Base-by-base conservation (phyloP, 2,888 invertebrate genomes). In the Cerastis rubricosa region DNA sequence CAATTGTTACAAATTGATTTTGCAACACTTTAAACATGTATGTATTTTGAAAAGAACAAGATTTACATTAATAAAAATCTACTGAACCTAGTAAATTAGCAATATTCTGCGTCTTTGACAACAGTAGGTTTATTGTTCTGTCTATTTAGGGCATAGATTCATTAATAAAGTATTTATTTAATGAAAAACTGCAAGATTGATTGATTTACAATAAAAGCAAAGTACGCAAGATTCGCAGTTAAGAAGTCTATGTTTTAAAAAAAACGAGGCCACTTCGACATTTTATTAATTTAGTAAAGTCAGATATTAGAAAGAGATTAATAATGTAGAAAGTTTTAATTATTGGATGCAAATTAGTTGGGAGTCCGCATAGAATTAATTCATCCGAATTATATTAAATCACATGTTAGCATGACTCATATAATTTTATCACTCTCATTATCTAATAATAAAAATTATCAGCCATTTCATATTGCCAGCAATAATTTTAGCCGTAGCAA, bases 151-250 rank as follows among this genome's bases (percentile, higher is more conserved):
- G 25, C 17, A 12, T 14, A n/a, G 12, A 76, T 29, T 43, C 25
- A 63, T 78, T 9, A 59, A 72, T 70, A 68, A 67, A 47, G n/a
- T n/a, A n/a, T n/a, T n/a, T n/a, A n/a, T n/a, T n/a, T 25, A 49
- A 47, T 49, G 3, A 19, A 45, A 40, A 51, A 40, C 25, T 63
- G n/a, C 22, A 74, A 74, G 0, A 74, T 57, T 68, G 3, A 80
- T 54, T 49, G 6, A 8, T 64, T 19, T 54, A 66, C 29, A 43
- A 59, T 19, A 14, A 25, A 29, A 78, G 29, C 3, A 3, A 63
- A 43, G n/a, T 49, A 14, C n/a, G 47, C 19, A 49, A 74, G 12
- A 47, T 57, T 54, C 35, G 64, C 17, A 43, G n/a, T 19, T 49
- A 40, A 43, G 2, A 49, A 17, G 59, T 49, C 47, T 63, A 67